These are phyloP conservation scores for Drosophila suboccidentalis DNA, from an alignment of 2,888 invertebrate genomes.

Conservation along the genomic window DNA sequence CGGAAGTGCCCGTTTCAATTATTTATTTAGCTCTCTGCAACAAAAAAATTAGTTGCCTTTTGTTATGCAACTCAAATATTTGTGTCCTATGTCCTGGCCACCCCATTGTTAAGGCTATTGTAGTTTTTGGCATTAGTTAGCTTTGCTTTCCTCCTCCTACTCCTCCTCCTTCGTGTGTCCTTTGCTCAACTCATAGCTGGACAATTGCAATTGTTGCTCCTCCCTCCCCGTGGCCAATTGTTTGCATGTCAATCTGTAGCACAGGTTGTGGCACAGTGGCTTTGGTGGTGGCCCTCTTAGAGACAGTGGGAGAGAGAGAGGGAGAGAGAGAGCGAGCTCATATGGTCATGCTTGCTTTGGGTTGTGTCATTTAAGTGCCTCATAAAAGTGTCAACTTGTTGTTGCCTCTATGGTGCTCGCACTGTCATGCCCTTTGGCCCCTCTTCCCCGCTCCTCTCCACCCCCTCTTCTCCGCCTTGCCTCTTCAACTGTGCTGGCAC, in stretches of 20 bases:
- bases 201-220: conserved; percentile 80
- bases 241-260: conserved; percentile 78
- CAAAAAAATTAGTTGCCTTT: conserved; percentile 72
- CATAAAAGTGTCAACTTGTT: conserved; percentile 83
- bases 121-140: conserved; percentile 60
- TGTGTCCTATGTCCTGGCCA: conserved; percentile 49
- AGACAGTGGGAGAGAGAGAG: neutral
- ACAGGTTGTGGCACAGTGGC: conserved; percentile 54
- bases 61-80: conserved; percentile 72
- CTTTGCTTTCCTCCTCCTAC: neutral
- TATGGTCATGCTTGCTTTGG: conserved; percentile 66
- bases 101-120: conserved; percentile 62
- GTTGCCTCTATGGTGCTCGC: conserved; percentile 58
- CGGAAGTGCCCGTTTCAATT: conserved; percentile 78
- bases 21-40: conserved; percentile 66
- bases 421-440: conserved; percentile 48
- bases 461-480: no score
- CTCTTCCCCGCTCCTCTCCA: no score
- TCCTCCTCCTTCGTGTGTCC: neutral
- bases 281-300: conserved; percentile 18
- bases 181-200: conserved; percentile 29
- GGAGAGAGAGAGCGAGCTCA: conserved; percentile 19
- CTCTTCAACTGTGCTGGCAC: conserved; percentile 49
- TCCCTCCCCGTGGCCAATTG: conserved; percentile 43
- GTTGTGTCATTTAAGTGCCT: conserved; percentile 82